Evolutionary conservation across 2,113 vertebrate genomes (phyloP).

Genomic region (Hoplias malabaricus): DNA sequence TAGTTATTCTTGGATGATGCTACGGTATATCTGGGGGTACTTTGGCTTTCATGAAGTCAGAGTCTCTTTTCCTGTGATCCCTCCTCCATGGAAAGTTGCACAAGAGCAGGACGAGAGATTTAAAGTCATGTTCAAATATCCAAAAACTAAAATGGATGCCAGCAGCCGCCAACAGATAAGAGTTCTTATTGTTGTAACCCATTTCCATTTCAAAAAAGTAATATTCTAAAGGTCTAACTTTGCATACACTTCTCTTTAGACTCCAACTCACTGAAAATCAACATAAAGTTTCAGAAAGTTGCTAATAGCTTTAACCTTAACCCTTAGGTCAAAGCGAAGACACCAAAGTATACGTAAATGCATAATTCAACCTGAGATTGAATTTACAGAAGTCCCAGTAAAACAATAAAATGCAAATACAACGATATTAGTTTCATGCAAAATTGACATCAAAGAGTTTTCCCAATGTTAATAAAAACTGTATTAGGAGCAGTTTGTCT

Average conservation of each 20-base stretch:
- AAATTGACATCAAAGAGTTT: conserved; percentile 32
- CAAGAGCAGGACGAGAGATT: no score
- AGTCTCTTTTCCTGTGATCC: neutral
- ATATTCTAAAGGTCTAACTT: no score
- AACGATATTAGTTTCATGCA: conserved; percentile 8
- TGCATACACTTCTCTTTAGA: no score
- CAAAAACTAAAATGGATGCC: neutral
- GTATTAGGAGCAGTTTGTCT: conserved; percentile 40
- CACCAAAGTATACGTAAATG: neutral
- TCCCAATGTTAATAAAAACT: conserved; percentile 33
- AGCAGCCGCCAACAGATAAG: neutral
- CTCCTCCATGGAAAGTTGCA: neutral
- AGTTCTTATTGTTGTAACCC: no score
- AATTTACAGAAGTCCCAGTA: conserved; percentile 4
- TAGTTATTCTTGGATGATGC: neutral
- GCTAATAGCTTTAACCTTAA: neutral
- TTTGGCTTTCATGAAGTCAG: neutral
- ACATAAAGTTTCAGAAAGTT: neutral
- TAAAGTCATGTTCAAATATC: no score
- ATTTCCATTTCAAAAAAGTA: no score
- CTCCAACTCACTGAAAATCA: no score
- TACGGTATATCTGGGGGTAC: neutral
- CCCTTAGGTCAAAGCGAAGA: neutral
- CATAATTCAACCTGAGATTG: neutral
- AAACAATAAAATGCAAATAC: conserved; percentile 22